These are phyloP conservation scores for Cinclus cinclus DNA, from an alignment of 2,113 vertebrate species.

Conservation along the genomic window DNA sequence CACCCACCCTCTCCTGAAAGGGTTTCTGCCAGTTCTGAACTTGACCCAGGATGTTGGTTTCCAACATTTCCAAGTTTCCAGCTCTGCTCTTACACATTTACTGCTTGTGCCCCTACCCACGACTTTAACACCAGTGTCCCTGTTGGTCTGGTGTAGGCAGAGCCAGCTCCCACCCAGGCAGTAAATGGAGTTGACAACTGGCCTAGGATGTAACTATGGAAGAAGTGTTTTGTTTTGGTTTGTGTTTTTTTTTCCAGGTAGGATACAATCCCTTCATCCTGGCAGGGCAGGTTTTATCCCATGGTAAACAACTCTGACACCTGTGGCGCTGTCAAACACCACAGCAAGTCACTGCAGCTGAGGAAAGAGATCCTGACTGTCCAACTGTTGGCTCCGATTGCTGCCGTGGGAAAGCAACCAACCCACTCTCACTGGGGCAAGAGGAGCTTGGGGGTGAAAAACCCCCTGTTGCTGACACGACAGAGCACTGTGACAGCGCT, in stretches of 20 bases:
- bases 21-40: neutral
- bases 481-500: neutral
- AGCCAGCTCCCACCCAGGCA: neutral
- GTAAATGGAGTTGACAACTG: neutral
- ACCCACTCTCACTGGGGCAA: neutral
- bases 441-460: neutral
- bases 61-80: neutral
- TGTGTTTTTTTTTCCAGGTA: neutral
- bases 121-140: neutral
- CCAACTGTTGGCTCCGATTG: neutral
- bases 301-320: neutral
- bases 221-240: neutral
- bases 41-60: neutral
- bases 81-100: neutral
- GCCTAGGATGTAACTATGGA: neutral
- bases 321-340: neutral
- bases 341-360: neutral
- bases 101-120: neutral
- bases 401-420: neutral
- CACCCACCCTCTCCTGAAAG: neutral
- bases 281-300: constrained; percentile 22
- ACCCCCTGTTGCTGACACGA: fast-evolving
- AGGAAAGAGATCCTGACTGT: neutral
- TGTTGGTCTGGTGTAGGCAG: neutral
- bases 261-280: constrained; percentile 17